Base-by-base conservation (phyloP, 2,888 invertebrate species). In the Caenorhabditis sp. region DNA sequence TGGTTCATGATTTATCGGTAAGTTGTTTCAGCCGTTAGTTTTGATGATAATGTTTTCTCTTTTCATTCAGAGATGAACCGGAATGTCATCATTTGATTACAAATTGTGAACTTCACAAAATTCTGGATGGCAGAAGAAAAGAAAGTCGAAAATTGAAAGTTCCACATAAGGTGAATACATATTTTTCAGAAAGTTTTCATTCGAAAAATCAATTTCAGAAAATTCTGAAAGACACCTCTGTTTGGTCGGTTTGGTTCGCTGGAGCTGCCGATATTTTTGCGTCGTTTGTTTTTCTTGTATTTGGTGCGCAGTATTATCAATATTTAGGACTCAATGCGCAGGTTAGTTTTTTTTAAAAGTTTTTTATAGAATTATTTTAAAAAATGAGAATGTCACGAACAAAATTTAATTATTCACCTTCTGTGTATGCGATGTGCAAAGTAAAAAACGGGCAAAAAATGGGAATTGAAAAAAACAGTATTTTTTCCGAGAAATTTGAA, bases 211-310 rank as follows among this genome's bases (percentile, higher is more conserved):
- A n/a, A n/a, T n/a, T n/a, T n/a, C 31, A 31, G 61, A 59, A 68
- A 64, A 69, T 78, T n/a, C 51, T 78, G n/a, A 12, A 21, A 0
- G 73, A 78, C 4, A 60, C 58, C 26, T 66, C 65, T 1, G 69
- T 78, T 1, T 73, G 70, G 65, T 76, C 78, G 10, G 68, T 78
- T 17, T 78, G 78, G 78, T 54, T 72, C 24, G 73, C 78, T 24
- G 78, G 76, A 10, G 66, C 68, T 17, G 78, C 70, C 17, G 78
- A 78, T 55, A 76, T 73, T 12, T 70, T 75, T 36, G 70, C 78
- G 55, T 76, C 75, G 37, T 76, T 78, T 37, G 74, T 78, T 19
- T 71, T 78, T 49, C 59, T 76, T 36, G 70, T 72, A 6, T 78
- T 66, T 51, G 69, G 73, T 51, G 67, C 75, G 10, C 75, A 75